Evolutionary conservation across 2,113 vertebrate species (phyloP).

Genomic region (Xiphorhynchus elegans): DNA sequence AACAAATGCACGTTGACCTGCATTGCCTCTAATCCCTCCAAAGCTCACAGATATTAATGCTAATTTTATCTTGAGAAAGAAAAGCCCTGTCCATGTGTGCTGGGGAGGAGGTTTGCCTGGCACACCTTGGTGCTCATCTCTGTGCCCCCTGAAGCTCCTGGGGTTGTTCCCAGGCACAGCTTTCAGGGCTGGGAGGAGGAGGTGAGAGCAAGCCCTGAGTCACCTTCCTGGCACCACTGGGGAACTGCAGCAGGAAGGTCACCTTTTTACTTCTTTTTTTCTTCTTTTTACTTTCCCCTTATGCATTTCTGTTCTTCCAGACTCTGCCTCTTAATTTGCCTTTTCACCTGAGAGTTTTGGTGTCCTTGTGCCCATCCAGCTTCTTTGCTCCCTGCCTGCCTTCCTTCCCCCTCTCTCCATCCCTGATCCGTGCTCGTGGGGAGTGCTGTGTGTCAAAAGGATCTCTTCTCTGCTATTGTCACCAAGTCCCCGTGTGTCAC

Average conservation of each 20-base stretch:
- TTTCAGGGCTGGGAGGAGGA: not conserved
- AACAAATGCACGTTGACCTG: slow-evolving; percentile 12
- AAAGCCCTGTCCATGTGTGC: not conserved
- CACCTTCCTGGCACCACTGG: not conserved
- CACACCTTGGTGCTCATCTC: not conserved
- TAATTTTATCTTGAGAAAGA: slow-evolving; percentile 30
- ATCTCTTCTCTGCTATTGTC: not conserved
- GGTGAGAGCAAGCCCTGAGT: not conserved
- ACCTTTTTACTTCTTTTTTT: accelerated
- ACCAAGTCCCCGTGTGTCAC: not conserved
- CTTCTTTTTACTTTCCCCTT: not conserved
- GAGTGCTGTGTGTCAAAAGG: not conserved
- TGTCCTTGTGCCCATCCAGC: not conserved
- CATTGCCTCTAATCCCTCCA: slow-evolving; percentile 16
- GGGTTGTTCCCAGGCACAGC: not conserved
- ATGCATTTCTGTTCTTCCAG: not conserved
- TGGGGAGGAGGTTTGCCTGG: not conserved
- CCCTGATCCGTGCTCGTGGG: not conserved
- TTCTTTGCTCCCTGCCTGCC: not conserved
- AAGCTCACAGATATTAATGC: slow-evolving; percentile 34
- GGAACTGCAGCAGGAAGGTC: not conserved
- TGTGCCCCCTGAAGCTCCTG: not conserved
- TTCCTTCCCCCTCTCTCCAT: not conserved
- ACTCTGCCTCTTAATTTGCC: not conserved
- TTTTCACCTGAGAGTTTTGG: not conserved